These are phyloP conservation scores for Ispidina lecontei DNA, from an alignment of 2,797 vertebrate species.

Conservation along the genomic window DNA sequence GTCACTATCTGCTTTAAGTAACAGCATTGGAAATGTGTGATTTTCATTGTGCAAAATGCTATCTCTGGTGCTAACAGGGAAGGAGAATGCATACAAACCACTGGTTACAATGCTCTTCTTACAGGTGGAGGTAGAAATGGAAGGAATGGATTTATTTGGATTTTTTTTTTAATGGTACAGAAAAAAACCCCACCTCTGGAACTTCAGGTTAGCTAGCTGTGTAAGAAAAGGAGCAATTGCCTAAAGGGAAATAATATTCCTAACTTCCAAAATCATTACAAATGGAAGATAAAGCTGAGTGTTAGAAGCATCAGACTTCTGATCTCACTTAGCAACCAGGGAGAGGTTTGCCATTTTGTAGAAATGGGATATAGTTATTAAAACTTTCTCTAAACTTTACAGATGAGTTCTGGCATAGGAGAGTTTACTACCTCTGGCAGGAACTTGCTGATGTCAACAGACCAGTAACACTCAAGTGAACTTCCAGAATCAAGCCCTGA, in stretches of 20 bases:
- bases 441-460: background rate
- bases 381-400: background rate
- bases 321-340: background rate
- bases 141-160: background rate
- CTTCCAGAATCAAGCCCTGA: background rate
- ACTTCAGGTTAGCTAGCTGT: background rate
- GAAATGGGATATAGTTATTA: background rate
- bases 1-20: constrained; percentile 33
- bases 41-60: background rate
- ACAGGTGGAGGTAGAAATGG: background rate
- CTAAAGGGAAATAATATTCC: background rate
- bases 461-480: background rate
- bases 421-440: background rate
- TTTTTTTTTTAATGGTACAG: background rate
- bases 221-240: background rate
- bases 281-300: background rate
- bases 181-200: background rate
- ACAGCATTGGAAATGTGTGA: background rate
- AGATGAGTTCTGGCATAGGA: background rate
- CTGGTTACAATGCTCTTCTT: background rate
- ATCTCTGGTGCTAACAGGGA: background rate
- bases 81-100: background rate
- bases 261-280: background rate
- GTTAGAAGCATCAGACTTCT: background rate
- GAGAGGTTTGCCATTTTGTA: background rate